Evolutionary conservation across 2,797 vertebrate genomes (phyloP).

Genomic region (Falco naumanni): DNA sequence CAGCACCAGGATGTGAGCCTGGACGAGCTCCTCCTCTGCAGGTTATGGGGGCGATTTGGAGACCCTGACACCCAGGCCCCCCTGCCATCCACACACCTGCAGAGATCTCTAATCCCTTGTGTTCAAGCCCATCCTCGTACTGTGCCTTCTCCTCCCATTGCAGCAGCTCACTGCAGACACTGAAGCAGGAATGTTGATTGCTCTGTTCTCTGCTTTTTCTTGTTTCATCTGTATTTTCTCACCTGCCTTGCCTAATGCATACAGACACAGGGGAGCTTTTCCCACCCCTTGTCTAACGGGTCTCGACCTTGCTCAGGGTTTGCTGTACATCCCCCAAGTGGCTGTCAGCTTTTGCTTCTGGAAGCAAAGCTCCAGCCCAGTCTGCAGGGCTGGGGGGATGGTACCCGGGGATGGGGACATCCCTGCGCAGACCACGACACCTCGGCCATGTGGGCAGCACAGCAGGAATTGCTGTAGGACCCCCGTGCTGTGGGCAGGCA

Average conservation of each 20-base stretch:
- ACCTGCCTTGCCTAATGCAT: accelerated
- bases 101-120: background rate
- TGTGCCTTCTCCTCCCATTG: background rate
- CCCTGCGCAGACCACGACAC: accelerated
- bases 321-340: background rate
- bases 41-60: background rate
- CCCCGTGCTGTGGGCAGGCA: background rate
- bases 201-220: background rate
- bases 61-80: accelerated
- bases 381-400: background rate
- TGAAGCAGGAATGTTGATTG: background rate
- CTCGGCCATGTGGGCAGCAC: background rate
- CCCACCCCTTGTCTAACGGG: background rate
- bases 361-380: background rate
- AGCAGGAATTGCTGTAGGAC: background rate
- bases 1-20: background rate
- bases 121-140: background rate
- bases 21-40: background rate
- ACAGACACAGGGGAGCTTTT: background rate
- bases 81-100: background rate
- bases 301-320: background rate
- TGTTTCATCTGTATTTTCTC: background rate
- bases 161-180: background rate
- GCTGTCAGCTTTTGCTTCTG: background rate
- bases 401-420: background rate